phyloP scores from a whole-genome alignment of 2,888 invertebrate species.

The Portevinia maculata region DNA sequence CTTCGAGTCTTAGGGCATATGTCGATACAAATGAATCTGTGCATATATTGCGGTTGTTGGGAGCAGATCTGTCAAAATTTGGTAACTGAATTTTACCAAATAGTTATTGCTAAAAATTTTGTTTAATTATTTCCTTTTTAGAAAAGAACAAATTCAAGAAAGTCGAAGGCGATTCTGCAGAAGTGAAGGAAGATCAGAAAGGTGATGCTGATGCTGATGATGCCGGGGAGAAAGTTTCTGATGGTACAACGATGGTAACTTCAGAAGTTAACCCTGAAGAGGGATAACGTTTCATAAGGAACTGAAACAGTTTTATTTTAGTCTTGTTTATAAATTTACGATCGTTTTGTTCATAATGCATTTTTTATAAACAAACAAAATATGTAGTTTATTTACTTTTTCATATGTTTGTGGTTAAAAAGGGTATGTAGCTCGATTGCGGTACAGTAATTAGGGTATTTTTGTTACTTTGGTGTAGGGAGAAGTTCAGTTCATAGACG shows the following conservation, averaged over 20 bases:
- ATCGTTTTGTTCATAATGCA: conserved; percentile 17
- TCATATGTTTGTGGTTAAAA: background rate
- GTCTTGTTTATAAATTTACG: conserved; percentile 3
- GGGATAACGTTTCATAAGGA: conserved; percentile 6
- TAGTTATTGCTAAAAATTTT: background rate
- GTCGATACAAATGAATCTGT: conserved; percentile 92
- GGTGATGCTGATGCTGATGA: conserved; percentile 77
- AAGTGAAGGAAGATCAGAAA: conserved; percentile 80
- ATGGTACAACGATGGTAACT: conserved; percentile 15
- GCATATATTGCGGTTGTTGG: conserved; percentile 93
- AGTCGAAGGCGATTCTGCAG: conserved; percentile 80
- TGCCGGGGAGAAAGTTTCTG: conserved; percentile 39
- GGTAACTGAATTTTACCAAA: conserved; percentile 84
- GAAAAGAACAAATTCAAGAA: conserved; percentile 86
- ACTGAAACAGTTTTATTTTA: background rate
- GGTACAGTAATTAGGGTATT: background rate
- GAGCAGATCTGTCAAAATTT: conserved; percentile 93
- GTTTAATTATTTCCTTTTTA: conserved; percentile 38
- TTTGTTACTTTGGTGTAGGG: no score
- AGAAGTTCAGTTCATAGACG: no score
- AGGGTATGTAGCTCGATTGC: background rate
- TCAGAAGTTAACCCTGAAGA: conserved; percentile 6
- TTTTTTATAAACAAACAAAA: conserved; percentile 15
- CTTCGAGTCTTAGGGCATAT: conserved; percentile 93
- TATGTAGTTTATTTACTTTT: conserved; percentile 8